Conservation (phyloP, 2,113 vertebrate species). For the Rhinichthys klamathensis region DNA sequence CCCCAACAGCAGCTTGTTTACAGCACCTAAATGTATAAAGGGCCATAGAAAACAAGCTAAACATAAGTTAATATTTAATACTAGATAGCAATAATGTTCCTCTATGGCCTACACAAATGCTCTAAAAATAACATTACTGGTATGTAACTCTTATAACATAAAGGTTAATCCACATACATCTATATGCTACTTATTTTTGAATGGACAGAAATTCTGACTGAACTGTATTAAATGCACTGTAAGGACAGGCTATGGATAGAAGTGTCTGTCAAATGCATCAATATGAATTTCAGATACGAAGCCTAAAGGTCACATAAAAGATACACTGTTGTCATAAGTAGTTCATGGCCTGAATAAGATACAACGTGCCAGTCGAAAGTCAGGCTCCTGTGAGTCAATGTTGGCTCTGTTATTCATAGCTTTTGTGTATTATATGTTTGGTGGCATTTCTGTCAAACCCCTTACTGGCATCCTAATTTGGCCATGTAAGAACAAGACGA, state of each 20-base stretch:
- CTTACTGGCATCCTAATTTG: constrained; percentile 54
- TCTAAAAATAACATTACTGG: not conserved
- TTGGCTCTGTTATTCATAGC: not conserved
- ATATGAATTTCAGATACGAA: not conserved
- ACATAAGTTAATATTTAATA: constrained; percentile 44
- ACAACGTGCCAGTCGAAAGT: not conserved
- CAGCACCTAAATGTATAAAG: not conserved
- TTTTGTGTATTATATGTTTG: constrained; percentile 30
- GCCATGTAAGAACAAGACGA: constrained; percentile 29
- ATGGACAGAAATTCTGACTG: too few relatives aligned
- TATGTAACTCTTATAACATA: not conserved
- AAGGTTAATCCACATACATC: not conserved
- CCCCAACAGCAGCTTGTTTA: not conserved
- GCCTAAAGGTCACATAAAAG: not conserved
- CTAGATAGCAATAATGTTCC: not conserved
- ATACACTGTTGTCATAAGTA: not conserved
- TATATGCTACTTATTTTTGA: too few relatives aligned
- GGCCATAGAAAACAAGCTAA: constrained; percentile 39
- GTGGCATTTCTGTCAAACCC: constrained; percentile 52
- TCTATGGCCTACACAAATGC: not conserved
- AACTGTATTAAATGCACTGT: not conserved
- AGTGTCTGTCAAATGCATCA: not conserved
- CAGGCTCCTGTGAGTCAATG: not conserved
- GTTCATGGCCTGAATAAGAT: not conserved
- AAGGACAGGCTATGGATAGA: not conserved